phyloP scores from a whole-genome alignment of 2,797 vertebrate species.

The Oreochromis grahami region DNA sequence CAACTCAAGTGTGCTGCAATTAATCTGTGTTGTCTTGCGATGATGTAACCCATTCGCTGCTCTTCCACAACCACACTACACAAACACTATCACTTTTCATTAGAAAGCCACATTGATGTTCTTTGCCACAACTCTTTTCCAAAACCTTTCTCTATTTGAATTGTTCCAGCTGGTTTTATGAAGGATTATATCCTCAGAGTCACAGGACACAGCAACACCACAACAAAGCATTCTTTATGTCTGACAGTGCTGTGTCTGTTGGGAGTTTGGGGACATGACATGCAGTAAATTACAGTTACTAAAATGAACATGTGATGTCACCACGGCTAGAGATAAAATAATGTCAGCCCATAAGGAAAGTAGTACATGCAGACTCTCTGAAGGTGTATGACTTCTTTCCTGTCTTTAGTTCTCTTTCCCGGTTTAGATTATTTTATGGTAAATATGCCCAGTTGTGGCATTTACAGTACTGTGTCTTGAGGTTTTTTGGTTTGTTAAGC shows the following conservation, averaged over 20 bases:
- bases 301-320: slow-evolving; percentile 2
- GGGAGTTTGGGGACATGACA: not conserved
- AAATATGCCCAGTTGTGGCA: not conserved
- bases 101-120: not conserved
- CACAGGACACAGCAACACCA: not conserved
- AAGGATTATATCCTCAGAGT: not conserved
- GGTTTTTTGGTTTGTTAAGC: no score
- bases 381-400: not conserved
- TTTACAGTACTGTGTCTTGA: no score
- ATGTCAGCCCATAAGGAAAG: not conserved
- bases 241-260: not conserved
- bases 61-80: not conserved
- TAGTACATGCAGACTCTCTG: not conserved
- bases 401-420: not conserved
- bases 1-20: not conserved
- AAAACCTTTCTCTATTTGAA: not conserved
- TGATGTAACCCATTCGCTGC: not conserved
- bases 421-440: not conserved
- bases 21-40: not conserved
- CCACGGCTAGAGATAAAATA: not conserved
- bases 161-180: not conserved
- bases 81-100: not conserved
- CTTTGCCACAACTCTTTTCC: not conserved
- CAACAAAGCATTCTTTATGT: slow-evolving; percentile 25
- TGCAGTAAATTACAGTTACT: not conserved